A percentile compares a stretch with the other conserved stretches of the same genome.
Evolutionary conservation across 64 coral and sea anemone genomes (phyloP).

Genomic region (Platygyra sinensis): DNA sequence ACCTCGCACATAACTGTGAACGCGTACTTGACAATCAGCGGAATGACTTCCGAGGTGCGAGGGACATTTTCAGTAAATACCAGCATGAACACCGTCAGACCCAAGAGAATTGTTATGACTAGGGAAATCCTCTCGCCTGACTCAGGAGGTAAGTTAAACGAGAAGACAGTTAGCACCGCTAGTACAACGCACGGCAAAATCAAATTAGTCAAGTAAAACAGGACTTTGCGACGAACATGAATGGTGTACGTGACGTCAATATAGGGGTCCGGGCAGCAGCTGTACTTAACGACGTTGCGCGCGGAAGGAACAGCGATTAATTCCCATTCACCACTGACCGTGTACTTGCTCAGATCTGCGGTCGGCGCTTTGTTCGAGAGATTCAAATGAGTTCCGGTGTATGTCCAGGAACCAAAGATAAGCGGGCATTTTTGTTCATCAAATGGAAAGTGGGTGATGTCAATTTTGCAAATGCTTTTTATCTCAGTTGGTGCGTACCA

Average conservation of each 20-base stretch:
- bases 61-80: constrained; percentile 90
- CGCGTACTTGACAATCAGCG: constrained; percentile 88
- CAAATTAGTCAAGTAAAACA: constrained; percentile 91
- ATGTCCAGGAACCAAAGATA: constrained; percentile 94
- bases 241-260: constrained; percentile 88
- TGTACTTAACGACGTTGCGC: constrained; percentile 73
- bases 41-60: constrained; percentile 80
- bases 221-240: constrained; percentile 65
- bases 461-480: constrained; percentile 97
- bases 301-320: constrained; percentile 40
- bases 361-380: constrained; percentile 50
- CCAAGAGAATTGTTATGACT: constrained; percentile 89
- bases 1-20: constrained; percentile 88
- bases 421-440: constrained; percentile 83
- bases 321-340: constrained; percentile 91
- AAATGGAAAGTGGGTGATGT: constrained; percentile 95
- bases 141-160: constrained; percentile 86
- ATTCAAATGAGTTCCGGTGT: constrained; percentile 74
- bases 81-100: constrained; percentile 92
- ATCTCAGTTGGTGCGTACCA: constrained; percentile 95
- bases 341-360: constrained; percentile 81
- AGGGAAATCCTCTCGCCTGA: constrained; percentile 93
- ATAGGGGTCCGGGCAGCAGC: constrained; percentile 78
- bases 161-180: constrained; percentile 72
- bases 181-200: constrained; percentile 87